Evolutionary conservation across 2,113 vertebrate genomes (phyloP), one percentile per base, ranked within the genome.

Genomic region (Chunga burmeisteri): DNA sequence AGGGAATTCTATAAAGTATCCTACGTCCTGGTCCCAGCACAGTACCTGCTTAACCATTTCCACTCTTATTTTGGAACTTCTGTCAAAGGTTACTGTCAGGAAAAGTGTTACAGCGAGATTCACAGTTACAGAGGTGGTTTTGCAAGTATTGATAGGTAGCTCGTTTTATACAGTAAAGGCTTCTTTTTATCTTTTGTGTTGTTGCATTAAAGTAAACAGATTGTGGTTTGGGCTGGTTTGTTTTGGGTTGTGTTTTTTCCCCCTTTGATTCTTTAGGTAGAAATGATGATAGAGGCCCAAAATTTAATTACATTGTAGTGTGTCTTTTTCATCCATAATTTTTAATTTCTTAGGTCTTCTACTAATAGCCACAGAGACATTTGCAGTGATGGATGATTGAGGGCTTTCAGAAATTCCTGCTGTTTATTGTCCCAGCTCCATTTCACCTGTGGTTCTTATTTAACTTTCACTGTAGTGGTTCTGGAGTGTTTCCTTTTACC

Each of bases 191-290:
- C 7, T 62, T 90, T 66, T 52, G 1, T 62, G 9, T n/a, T 82
- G 32, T 30, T 71, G 3, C 17, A 70, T 46, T 32, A 61, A 65
- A 88, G 34, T 25, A 82, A 88, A 50, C 20, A 50, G 5, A 26
- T 17, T 58, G 13, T 21, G 5, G 3, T 50, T 80, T 75, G 36
- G 27, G 16, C 2, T 81, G 23, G 20, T 30, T 65, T 52, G 26
- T 42, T 62, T 81, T 34, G 32, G 9, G 3, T 2, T 22, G 29
- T 3, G 2, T 1, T 29, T 58, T 40, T 11, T 10, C 4, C 13
- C 9, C 6, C 20, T 22, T 77, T 73, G 23, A 42, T 53, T 53
- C 17, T 80, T 74, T 66, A 46, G 8, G 6, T 53, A 70, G 7
- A 63, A 86, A 49, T 2, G 47, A 38, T 63, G 26, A 53, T 15